Evolutionary conservation across 2,113 vertebrate species (phyloP).

Genomic region (Engraulis encrasicolus): DNA sequence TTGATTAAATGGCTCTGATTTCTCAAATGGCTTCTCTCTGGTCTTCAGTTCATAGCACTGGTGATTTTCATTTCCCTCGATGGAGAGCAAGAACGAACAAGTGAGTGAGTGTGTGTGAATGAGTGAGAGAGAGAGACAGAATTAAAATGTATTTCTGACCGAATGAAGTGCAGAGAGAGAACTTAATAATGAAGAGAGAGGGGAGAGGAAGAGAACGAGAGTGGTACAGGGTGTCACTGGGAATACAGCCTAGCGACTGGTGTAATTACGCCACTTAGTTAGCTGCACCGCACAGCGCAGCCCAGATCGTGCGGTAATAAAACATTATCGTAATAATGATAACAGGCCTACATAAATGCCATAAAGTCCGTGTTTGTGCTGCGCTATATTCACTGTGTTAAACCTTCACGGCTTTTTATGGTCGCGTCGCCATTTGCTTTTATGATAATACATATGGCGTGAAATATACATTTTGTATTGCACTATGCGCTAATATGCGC

Average conservation of each 20-base stretch:
- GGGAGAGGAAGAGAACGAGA: too few species aligned
- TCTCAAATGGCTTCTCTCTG: conserved; percentile 41
- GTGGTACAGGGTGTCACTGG: background rate
- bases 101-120: too few species aligned
- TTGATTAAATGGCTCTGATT: conserved; percentile 57
- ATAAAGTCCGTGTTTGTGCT: conserved; percentile 1
- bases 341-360: conserved; percentile 11
- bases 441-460: conserved; percentile 5
- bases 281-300: too few species aligned
- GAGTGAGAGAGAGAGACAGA: background rate
- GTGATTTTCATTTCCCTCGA: background rate
- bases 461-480: background rate
- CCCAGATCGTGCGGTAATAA: background rate
- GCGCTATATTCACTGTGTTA: background rate
- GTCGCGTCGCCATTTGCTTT: background rate
- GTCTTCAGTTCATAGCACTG: conserved; percentile 7
- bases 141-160: background rate
- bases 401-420: background rate
- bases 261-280: background rate
- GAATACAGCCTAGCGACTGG: background rate
- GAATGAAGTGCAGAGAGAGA: background rate
- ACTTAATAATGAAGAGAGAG: background rate
- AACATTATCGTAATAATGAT: background rate
- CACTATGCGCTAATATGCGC: background rate
- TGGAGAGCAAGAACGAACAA: background rate